Base-by-base conservation (phyloP, 2,888 invertebrate species). In the Trichopria drosophilae region DNA sequence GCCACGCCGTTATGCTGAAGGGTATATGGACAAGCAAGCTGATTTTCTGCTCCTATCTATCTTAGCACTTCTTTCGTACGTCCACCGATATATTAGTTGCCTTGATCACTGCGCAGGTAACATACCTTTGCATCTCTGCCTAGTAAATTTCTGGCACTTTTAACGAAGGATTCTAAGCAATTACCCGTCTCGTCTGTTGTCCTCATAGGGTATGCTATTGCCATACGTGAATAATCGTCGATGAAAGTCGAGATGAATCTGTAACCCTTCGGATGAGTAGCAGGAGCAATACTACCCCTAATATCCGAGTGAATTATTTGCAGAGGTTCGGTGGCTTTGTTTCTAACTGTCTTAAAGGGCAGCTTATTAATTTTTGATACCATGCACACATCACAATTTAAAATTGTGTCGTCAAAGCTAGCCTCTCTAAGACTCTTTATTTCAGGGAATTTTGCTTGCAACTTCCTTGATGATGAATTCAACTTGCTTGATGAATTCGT, bases 281-380 rank as follows among this genome's bases (percentile, higher is more conserved):
- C n/a, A n/a, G n/a, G n/a, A n/a, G n/a, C n/a, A n/a, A n/a, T n/a
- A n/a, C n/a, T n/a, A n/a, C n/a, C n/a, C n/a, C n/a, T n/a, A n/a
- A n/a, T n/a, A n/a, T n/a, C n/a, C n/a, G n/a, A n/a, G n/a, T n/a
- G n/a, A n/a, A n/a, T n/a, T n/a, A n/a, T n/a, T n/a, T n/a, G n/a
- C n/a, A n/a, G n/a, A n/a, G n/a, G n/a, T n/a, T n/a, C n/a, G n/a
- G n/a, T n/a, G n/a, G 58, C 53, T 48, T 29, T 42, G 13, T 24
- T 28, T 26, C 53, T 36, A 10, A 20, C 23, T 45, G 41, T 35
- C 13, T 28, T 50, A 13, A 60, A 58, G 2, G 58, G 58, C 36
- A 57, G 24, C 49, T 55, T 61, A 34, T 59, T 53, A 6, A 60
- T 37, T 46, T 59, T 61, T 1, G 58, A 31, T n/a, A 58, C 34